These are phyloP conservation scores for Pagrus major DNA, from an alignment of 2,113 vertebrate genomes.

Conservation along the genomic window DNA sequence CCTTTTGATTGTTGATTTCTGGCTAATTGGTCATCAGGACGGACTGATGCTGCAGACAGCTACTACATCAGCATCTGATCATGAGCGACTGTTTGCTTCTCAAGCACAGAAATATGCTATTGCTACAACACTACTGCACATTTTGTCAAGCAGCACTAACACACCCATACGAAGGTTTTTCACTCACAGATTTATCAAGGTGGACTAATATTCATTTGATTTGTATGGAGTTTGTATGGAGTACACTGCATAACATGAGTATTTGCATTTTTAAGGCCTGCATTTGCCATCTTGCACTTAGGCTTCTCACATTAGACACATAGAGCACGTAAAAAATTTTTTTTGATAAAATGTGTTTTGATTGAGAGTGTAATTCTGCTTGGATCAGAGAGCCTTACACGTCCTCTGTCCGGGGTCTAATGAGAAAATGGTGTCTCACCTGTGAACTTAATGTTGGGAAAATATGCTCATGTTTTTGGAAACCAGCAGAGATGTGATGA, in stretches of 20 bases:
- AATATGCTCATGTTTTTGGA: constrained; percentile 13
- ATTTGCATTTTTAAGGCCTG: constrained; percentile 30
- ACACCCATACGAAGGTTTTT: constrained; percentile 7
- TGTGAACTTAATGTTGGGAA: neutral
- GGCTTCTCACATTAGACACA: constrained; percentile 42
- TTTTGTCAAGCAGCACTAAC: constrained; percentile 17
- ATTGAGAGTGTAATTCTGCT: constrained; percentile 8
- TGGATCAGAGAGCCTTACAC: constrained; percentile 15
- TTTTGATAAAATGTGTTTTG: constrained; percentile 15
- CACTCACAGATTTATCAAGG: constrained; percentile 7
- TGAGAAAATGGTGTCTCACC: constrained; percentile 7
- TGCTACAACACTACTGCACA: constrained; percentile 23
- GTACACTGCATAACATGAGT: constrained; percentile 22
- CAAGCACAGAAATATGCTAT: constrained; percentile 45
- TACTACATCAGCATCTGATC: neutral
- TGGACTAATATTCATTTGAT: constrained; percentile 15
- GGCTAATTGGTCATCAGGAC: neutral
- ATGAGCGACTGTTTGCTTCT: constrained; percentile 4
- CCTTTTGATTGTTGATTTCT: constrained; percentile 26
- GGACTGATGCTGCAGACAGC: constrained; percentile 12
- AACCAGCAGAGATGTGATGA: constrained; percentile 12
- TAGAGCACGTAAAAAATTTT: constrained; percentile 20
- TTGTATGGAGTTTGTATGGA: constrained; percentile 1
- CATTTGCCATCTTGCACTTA: constrained; percentile 31
- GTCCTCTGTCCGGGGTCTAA: neutral